These are phyloP conservation scores for Drosophila novamexicana DNA, from an alignment of 1,140 invertebrate genomes.

Conservation along the genomic window DNA sequence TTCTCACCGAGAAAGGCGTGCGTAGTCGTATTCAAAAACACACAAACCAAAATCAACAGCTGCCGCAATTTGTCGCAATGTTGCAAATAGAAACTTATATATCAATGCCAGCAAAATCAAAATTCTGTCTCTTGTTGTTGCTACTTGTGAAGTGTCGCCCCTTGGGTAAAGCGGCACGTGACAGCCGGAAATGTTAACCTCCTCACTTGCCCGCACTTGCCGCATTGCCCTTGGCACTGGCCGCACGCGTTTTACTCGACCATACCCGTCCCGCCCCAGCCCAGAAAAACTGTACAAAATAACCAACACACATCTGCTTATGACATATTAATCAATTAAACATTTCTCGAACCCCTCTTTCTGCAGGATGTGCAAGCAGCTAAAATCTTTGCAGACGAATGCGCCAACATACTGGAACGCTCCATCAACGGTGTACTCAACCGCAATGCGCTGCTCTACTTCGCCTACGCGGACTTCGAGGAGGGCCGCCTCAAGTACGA, in stretches of 20 bases:
- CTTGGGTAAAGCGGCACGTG: constrained; percentile 67
- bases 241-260: constrained; percentile 68
- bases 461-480: constrained; percentile 99
- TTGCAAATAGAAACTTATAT: constrained; percentile 58
- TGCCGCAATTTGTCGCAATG: constrained; percentile 30
- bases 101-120: constrained; percentile 46
- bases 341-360: neutral
- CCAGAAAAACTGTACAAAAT: neutral
- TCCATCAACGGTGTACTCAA: constrained; percentile 94
- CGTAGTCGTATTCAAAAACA: constrained; percentile 68
- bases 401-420: constrained; percentile 96
- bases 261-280: neutral
- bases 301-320: neutral
- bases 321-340: neutral
- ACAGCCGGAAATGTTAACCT: neutral
- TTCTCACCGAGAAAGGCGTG: constrained; percentile 97
- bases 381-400: constrained; percentile 96
- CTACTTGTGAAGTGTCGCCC: constrained; percentile 64
- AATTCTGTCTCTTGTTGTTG: constrained; percentile 61
- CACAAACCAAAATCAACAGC: constrained; percentile 1
- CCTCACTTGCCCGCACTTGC: constrained; percentile 42
- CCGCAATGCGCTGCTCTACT: constrained; percentile 97
- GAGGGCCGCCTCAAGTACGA: constrained; percentile 98
- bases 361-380: constrained; percentile 94
- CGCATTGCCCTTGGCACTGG: constrained; percentile 59